Evolutionary conservation across 2,888 invertebrate species (phyloP).

Genomic region (Melanophora roralis): DNA sequence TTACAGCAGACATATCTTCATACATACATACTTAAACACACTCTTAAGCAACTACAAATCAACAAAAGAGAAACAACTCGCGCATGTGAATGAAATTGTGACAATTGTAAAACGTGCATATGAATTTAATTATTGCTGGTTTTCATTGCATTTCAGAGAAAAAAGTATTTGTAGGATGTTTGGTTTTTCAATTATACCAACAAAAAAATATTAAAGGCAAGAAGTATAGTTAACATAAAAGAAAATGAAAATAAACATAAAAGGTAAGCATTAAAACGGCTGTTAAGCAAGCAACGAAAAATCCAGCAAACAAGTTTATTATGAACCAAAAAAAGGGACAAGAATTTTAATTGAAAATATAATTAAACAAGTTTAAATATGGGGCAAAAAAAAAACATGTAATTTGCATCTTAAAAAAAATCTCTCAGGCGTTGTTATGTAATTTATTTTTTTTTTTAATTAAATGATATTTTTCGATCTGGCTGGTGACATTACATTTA

Average conservation of each 20-base stretch:
- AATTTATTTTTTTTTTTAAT: too few relatives aligned
- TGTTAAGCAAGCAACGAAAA: conserved; percentile 7
- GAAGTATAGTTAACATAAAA: not conserved
- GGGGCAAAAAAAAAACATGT: not conserved
- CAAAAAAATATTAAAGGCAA: not conserved
- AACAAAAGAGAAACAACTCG: conserved; percentile 25
- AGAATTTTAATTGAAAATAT: conserved; percentile 43
- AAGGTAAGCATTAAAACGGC: conserved; percentile 40
- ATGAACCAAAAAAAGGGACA: not conserved
- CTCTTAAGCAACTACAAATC: not conserved
- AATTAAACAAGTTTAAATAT: not conserved
- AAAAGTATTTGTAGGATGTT: not conserved
- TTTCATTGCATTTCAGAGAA: not conserved
- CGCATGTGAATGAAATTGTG: conserved; percentile 42
- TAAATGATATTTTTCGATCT: too few relatives aligned
- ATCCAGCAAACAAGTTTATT: not conserved
- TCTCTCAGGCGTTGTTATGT: too few relatives aligned
- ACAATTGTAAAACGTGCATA: conserved; percentile 58
- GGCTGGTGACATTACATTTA: too few relatives aligned
- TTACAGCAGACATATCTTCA: too few relatives aligned
- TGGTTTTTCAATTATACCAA: not conserved
- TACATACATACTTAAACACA: not conserved
- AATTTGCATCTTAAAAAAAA: not conserved
- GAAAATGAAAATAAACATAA: not conserved
- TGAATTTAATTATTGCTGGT: conserved; percentile 57